A percentile compares a stretch with the other conserved stretches of the same genome.
These are phyloP conservation scores for Centropus bengalensis DNA, from an alignment of 2,113 vertebrate genomes.

Conservation along the genomic window DNA sequence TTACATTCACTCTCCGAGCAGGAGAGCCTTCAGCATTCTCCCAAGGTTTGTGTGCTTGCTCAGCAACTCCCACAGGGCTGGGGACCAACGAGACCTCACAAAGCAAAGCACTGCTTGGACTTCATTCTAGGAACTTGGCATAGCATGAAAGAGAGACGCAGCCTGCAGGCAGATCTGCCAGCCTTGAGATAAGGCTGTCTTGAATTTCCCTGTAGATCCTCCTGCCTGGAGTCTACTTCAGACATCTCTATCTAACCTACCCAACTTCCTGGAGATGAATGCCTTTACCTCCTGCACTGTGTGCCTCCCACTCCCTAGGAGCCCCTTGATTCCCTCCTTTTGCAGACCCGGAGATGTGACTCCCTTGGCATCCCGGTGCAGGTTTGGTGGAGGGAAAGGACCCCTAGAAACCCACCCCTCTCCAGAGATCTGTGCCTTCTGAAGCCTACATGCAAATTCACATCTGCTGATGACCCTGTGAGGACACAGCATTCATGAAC, in stretches of 20 bases:
- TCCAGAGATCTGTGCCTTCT: background rate
- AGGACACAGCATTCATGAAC: background rate
- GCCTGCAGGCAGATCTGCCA: background rate
- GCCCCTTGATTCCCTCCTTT: background rate
- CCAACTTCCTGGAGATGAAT: background rate
- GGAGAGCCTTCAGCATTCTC: background rate
- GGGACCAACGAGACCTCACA: background rate
- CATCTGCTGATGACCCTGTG: background rate
- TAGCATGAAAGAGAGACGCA: background rate
- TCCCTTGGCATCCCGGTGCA: background rate
- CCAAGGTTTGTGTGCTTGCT: background rate
- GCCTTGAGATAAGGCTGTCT: background rate
- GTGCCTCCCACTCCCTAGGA: background rate
- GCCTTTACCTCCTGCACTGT: background rate
- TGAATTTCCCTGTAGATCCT: background rate
- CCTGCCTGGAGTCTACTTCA: background rate
- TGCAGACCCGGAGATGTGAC: accelerated
- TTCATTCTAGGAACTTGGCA: background rate
- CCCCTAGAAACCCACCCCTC: background rate
- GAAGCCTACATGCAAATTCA: background rate
- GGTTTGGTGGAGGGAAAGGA: background rate
- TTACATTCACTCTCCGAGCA: background rate
- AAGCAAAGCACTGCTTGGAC: background rate
- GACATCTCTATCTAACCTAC: background rate
- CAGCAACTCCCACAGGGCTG: background rate